These are phyloP conservation scores for Limnodromus scolopaceus DNA, from an alignment of 2,797 vertebrate species.

Conservation along the genomic window DNA sequence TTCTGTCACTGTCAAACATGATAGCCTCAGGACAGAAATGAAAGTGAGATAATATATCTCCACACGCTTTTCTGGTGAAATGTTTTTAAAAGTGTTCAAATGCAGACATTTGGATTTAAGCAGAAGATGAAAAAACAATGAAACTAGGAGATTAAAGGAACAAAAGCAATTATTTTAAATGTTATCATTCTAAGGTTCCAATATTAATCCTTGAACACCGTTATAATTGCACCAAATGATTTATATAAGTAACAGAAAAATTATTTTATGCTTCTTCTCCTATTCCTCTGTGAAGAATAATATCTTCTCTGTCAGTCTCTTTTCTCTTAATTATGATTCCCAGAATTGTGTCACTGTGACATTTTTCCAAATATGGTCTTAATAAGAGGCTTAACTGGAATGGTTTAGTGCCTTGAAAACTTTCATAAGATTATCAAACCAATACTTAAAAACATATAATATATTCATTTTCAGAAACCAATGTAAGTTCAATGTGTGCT, in stretches of 20 bases:
- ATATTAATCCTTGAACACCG: conserved; percentile 29
- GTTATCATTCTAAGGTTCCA: not conserved
- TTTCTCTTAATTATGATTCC: conserved; percentile 34
- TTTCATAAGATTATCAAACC: conserved; percentile 20
- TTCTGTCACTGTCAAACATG: conserved; percentile 30
- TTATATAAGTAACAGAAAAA: conserved; percentile 43
- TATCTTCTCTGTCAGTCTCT: not conserved
- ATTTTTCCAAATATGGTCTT: conserved; percentile 50
- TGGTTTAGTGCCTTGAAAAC: not conserved
- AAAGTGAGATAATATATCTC: conserved; percentile 21
- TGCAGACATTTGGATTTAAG: conserved; percentile 41
- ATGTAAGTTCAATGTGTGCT: not conserved
- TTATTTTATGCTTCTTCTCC: conserved; percentile 29
- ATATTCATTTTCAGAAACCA: not conserved
- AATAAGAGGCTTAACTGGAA: conserved; percentile 20
- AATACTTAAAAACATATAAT: conserved; percentile 9
- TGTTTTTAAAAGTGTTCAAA: conserved; percentile 55
- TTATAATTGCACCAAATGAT: conserved; percentile 50
- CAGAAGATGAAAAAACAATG: conserved; percentile 49
- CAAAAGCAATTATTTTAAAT: conserved; percentile 39
- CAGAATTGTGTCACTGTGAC: conserved; percentile 33
- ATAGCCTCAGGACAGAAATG: conserved; percentile 49
- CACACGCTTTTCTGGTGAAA: conserved; percentile 22
- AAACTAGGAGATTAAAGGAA: conserved; percentile 30
- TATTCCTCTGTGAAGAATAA: not conserved